These are phyloP conservation scores for Umimayanthus chanpuru DNA, from an alignment of 92 coral and sea anemone genomes.

Conservation along the genomic window DNA sequence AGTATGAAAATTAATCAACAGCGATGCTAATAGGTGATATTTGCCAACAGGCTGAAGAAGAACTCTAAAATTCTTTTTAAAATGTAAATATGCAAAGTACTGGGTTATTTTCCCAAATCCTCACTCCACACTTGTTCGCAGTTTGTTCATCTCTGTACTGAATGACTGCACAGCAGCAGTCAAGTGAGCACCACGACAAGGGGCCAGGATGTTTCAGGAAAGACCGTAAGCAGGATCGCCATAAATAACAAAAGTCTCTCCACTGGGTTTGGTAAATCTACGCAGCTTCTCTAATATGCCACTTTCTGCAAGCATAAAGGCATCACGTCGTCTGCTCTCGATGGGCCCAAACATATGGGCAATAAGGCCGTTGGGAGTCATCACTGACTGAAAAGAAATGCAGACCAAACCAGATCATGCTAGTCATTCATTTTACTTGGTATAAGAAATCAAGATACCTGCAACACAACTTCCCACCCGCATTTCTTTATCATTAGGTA, in stretches of 20 bases:
- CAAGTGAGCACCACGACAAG: slow-evolving; percentile 60
- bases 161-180: slow-evolving; percentile 58
- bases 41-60: too few relatives aligned
- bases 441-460: too few relatives aligned
- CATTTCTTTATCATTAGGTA: too few relatives aligned
- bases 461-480: too few relatives aligned
- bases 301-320: slow-evolving; percentile 79
- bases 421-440: too few relatives aligned
- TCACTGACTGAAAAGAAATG: slow-evolving; percentile 63
- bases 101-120: slow-evolving; percentile 82
- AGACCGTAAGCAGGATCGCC: slow-evolving; percentile 80
- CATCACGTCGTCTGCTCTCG: slow-evolving; percentile 74
- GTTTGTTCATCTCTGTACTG: slow-evolving; percentile 67
- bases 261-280: too few relatives aligned
- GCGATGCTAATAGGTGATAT: too few relatives aligned
- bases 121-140: slow-evolving; percentile 65
- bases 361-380: slow-evolving; percentile 71
- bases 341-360: slow-evolving; percentile 74
- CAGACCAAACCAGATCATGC: too few relatives aligned
- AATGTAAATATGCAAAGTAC: too few relatives aligned
- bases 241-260: slow-evolving; percentile 73
- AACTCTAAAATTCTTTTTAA: too few relatives aligned
- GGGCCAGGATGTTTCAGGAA: slow-evolving; percentile 64
- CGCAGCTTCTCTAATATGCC: too few relatives aligned
- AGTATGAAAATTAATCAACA: too few relatives aligned